Evolutionary conservation across 2,888 invertebrate genomes (phyloP).

Genomic region (Stratiomys singularior): DNA sequence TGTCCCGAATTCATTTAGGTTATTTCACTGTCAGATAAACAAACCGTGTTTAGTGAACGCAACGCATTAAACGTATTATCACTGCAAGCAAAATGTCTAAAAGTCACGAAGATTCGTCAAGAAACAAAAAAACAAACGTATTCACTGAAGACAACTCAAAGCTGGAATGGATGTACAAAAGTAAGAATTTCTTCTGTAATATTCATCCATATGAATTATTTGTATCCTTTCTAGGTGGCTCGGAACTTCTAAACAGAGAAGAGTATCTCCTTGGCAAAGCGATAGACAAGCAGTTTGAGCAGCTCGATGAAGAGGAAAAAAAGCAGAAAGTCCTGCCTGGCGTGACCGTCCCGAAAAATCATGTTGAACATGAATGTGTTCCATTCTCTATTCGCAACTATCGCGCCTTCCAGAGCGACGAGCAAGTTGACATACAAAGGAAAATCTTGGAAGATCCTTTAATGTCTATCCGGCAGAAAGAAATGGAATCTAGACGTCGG

Average conservation of each 20-base stretch:
- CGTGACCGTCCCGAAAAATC: conserved; percentile 69
- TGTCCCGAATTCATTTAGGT: too few species aligned
- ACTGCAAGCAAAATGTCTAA: conserved; percentile 14
- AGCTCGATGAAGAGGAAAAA: conserved; percentile 67
- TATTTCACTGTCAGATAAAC: too few species aligned
- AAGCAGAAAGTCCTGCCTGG: conserved; percentile 58
- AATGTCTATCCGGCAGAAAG: conserved; percentile 86
- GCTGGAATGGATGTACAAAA: conserved; percentile 91
- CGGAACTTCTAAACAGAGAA: conserved; percentile 73
- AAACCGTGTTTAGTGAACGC: too few species aligned
- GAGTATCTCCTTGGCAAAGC: conserved; percentile 88
- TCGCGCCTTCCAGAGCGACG: conserved; percentile 67
- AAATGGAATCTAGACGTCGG: conserved; percentile 86
- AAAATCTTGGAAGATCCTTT: conserved; percentile 95
- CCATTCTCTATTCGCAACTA: conserved; percentile 75
- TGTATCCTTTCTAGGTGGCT: conserved; percentile 55
- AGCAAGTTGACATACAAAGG: conserved; percentile 85
- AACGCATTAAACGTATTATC: too few species aligned
- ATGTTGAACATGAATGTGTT: conserved; percentile 79
- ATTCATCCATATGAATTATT: background rate
- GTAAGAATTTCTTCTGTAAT: conserved; percentile 54
- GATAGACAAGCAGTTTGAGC: conserved; percentile 83
- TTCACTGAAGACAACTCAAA: conserved; percentile 65
- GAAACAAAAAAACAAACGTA: background rate
- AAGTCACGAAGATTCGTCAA: background rate